Evolutionary conservation across 2,797 vertebrate species (phyloP), one percentile per base, ranked within the genome.

Genomic region (Melopsittacus undulatus): DNA sequence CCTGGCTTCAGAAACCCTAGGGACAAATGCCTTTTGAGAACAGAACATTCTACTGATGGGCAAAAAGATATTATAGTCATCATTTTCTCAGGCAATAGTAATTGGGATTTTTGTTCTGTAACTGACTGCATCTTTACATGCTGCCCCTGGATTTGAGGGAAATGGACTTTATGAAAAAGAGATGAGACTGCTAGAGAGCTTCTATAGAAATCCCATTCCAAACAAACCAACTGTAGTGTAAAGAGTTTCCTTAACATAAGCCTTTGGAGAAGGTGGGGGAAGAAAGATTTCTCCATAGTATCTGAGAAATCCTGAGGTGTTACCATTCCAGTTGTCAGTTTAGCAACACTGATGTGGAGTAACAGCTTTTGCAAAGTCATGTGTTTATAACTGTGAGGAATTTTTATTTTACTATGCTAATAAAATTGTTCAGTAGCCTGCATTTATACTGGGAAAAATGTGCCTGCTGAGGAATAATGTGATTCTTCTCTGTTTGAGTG

Each of bases 21-120:
- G 87, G 87, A 96, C 61, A 81, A 88, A 69, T 70, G 77, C 40
- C 72, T 92, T 96, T 91, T 84, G 89, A 94, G 59, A 94, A 94
- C 67, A 82, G 76, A 95, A 91, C 63, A 92, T 73, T 61, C 66
- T 92, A 88, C 38, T 84, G 92, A 95, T 70, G 56, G 77, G 87
- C 36, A 84, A 90, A 92, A 90, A 70, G 70, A 84, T 94, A 92
- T 89, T 86, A 88, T 42, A 91, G 83, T 42, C 70, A 80, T 77
- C 56, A 61, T 91, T 89, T 95, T 84, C 61, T 56, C 87, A 96
- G 80, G 74, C 63, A 95, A 89, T 45, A 61, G 74, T 84, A 92
- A 90, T 64, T 84, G 91, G 48, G 74, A 90, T 90, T 94, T 91
- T 91, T 92, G 88, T 94, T 94, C 89, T 87, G 81, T 61, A 82